These are phyloP conservation scores for Caenorhabditis sulstoni DNA, from an alignment of 2,888 invertebrate species.

Conservation along the genomic window DNA sequence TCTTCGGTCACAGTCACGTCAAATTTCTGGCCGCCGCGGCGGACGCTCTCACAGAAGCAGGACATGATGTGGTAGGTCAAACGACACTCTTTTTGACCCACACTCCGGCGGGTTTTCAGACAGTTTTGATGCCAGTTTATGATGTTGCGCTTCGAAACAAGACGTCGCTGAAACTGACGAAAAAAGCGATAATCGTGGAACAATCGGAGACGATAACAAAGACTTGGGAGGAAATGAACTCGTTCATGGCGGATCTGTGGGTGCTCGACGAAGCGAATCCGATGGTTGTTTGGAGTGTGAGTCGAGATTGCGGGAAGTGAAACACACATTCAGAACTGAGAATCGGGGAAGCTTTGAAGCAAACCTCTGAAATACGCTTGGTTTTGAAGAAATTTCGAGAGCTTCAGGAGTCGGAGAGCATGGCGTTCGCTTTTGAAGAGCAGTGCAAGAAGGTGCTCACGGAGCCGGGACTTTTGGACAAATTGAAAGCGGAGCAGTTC, in stretches of 20 bases:
- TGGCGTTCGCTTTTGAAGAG: conserved; percentile 12
- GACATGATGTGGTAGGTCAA: conserved; percentile 29
- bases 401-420: neutral
- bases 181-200: neutral
- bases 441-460: conserved; percentile 42
- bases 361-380: too few species aligned
- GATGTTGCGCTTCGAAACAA: neutral
- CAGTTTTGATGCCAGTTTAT: neutral
- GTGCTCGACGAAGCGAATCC: neutral
- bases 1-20: conserved; percentile 28
- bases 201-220: neutral
- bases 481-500: conserved; percentile 57
- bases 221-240: neutral
- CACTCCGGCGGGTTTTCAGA: neutral
- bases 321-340: too few species aligned
- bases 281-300: neutral
- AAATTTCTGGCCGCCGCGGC: conserved; percentile 8
- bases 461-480: conserved; percentile 13
- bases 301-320: too few species aligned
- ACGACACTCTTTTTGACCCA: neutral
- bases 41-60: conserved; percentile 18
- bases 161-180: neutral
- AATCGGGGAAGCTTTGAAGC: too few species aligned
- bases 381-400: too few species aligned
- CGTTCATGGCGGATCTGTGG: conserved; percentile 7